phyloP scores from a whole-genome alignment of 2,888 invertebrate genomes.

The Pollenia amentaria region DNA sequence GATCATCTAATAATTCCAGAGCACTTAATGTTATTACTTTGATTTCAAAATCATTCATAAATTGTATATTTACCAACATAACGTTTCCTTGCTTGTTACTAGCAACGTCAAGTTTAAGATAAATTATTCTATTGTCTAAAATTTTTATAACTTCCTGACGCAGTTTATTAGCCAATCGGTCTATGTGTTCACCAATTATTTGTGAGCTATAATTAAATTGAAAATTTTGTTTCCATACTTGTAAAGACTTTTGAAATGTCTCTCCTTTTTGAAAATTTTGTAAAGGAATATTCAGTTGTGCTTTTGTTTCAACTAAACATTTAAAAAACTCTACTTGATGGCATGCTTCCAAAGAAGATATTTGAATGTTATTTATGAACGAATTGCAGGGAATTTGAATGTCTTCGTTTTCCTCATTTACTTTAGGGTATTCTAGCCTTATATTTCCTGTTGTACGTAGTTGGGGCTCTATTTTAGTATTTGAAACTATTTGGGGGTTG shows the following conservation, averaged over 20 bases:
- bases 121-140: constrained; percentile 36
- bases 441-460: background rate
- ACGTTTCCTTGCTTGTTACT: constrained; percentile 8
- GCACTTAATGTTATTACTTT: constrained; percentile 57
- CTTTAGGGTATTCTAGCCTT: background rate
- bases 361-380: constrained; percentile 38
- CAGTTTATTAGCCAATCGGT: constrained; percentile 26
- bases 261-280: constrained; percentile 6
- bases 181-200: constrained; percentile 41
- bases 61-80: constrained; percentile 64
- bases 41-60: constrained; percentile 52
- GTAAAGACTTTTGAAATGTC: constrained; percentile 34
- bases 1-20: constrained; percentile 55
- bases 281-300: constrained; percentile 36
- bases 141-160: constrained; percentile 25
- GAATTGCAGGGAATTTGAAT: constrained; percentile 24
- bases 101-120: constrained; percentile 50
- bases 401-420: background rate
- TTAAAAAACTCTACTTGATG: constrained; percentile 34
- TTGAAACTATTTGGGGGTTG: background rate
- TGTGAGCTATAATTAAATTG: constrained; percentile 16
- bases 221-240: constrained; percentile 10
- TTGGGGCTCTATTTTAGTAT: background rate
- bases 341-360: constrained; percentile 25
- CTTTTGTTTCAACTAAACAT: constrained; percentile 44